Evolutionary conservation across 2,888 invertebrate genomes (phyloP), one percentile per base, ranked within the genome.

Genomic region (Lottia scabra): DNA sequence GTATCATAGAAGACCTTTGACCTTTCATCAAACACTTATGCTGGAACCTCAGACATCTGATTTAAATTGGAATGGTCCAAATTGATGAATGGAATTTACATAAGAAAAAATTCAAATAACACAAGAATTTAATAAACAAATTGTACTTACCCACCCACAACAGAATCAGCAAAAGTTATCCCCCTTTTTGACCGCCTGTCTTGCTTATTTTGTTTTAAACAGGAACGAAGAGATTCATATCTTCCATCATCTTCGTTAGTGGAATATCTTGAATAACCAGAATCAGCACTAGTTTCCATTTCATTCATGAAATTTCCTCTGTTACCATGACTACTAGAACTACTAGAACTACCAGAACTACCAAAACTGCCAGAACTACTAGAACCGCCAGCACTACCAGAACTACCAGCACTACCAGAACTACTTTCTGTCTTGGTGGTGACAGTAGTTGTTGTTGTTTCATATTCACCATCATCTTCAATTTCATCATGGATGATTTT

Each of bases 81-180:
- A 30, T 30, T 30, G 6, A 30, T 30, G 6, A 30, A 30, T 30
- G 30, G 30, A 6, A 30, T 30, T 30, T 2, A 4, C 30, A n/a
- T n/a, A n/a, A n/a, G n/a, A n/a, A n/a, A n/a, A n/a, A n/a, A n/a
- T n/a, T n/a, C n/a, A n/a, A n/a, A n/a, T n/a, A n/a, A n/a, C n/a
- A n/a, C n/a, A n/a, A n/a, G n/a, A n/a, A n/a, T n/a, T n/a, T n/a
- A n/a, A n/a, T n/a, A n/a, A n/a, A n/a, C n/a, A 64, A n/a, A 19
- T 5, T 64, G 3, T 8, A 78, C 86, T 83, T 77, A 85, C 85
- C 86, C 86, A 73, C 86, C 87, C 62, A 78, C 78, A 8, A 86
- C 86, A 65, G 77, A 82, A 63, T 87, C 87, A 44, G 88, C 87
- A 80, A 89, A 89, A 12, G 81, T 85, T 71, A 89, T 88, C 63